These are phyloP conservation scores for Aegithalos caudatus DNA, from an alignment of 2,113 vertebrate species.

Conservation along the genomic window DNA sequence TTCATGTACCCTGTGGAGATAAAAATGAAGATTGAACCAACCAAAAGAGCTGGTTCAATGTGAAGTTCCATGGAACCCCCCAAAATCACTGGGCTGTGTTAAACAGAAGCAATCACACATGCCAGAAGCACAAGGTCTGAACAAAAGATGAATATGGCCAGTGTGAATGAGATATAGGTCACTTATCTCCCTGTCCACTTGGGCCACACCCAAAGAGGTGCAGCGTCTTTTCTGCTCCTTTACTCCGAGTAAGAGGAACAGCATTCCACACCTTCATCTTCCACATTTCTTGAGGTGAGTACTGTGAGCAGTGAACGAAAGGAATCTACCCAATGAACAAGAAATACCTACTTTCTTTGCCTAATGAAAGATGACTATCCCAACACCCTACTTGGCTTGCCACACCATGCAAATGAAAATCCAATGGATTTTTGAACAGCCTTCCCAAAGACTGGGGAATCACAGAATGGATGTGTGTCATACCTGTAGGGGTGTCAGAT, in stretches of 20 bases:
- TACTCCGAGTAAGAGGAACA: rapidly evolving
- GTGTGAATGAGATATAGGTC: neutral
- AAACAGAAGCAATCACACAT: neutral
- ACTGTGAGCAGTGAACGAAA: neutral
- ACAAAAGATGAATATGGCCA: neutral
- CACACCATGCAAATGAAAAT: neutral
- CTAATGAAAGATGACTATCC: neutral
- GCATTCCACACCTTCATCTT: neutral
- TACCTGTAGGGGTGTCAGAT: neutral
- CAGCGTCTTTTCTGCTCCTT: neutral
- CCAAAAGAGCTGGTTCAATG: neutral
- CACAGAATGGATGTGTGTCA: neutral
- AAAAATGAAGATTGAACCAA: neutral
- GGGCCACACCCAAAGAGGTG: neutral
- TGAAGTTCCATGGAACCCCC: neutral
- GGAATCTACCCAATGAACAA: neutral
- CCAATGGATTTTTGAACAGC: neutral
- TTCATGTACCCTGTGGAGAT: neutral
- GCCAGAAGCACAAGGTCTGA: neutral
- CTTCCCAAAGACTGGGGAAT: neutral
- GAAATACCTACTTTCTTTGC: neutral
- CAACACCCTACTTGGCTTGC: neutral
- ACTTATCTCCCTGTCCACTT: neutral
- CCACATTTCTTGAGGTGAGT: neutral
- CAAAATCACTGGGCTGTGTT: neutral